Evolutionary conservation across 2,888 invertebrate genomes (phyloP).

Genomic region (Lithophane semibrunnea): DNA sequence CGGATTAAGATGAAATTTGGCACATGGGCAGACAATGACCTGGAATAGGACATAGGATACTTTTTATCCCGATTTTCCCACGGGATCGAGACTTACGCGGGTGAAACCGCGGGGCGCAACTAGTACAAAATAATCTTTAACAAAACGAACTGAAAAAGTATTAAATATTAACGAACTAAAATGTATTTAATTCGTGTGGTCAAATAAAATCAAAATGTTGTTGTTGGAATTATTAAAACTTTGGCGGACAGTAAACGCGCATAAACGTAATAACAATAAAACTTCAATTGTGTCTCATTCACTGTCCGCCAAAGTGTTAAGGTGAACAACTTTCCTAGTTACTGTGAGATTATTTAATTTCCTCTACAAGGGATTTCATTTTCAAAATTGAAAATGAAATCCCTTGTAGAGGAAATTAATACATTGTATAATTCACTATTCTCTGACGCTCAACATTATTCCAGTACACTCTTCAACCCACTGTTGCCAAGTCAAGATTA

Average conservation of each 20-base stretch:
- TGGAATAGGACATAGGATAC: too few relatives aligned
- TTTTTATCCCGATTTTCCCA: too few relatives aligned
- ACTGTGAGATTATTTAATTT: background rate
- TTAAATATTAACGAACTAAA: too few relatives aligned
- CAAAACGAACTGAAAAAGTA: background rate
- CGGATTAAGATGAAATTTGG: too few relatives aligned
- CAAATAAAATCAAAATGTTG: background rate
- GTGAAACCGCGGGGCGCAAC: too few relatives aligned
- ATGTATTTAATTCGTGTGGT: background rate
- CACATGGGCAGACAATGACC: too few relatives aligned
- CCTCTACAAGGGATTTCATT: background rate
- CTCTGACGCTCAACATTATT: background rate
- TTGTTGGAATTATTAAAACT: background rate
- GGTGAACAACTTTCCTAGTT: background rate
- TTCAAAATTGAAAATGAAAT: too few relatives aligned
- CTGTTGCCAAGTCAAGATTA: conserved; percentile 17
- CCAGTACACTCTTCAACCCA: background rate
- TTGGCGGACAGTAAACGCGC: too few relatives aligned
- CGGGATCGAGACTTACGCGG: too few relatives aligned
- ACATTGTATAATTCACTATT: background rate
- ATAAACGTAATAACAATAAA: too few relatives aligned
- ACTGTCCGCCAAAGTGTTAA: background rate
- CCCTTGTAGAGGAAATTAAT: too few relatives aligned
- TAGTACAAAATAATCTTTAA: background rate
- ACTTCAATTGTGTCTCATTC: too few relatives aligned